phyloP scores from a whole-genome alignment of 2,113 vertebrate genomes.

The Otis tarda region DNA sequence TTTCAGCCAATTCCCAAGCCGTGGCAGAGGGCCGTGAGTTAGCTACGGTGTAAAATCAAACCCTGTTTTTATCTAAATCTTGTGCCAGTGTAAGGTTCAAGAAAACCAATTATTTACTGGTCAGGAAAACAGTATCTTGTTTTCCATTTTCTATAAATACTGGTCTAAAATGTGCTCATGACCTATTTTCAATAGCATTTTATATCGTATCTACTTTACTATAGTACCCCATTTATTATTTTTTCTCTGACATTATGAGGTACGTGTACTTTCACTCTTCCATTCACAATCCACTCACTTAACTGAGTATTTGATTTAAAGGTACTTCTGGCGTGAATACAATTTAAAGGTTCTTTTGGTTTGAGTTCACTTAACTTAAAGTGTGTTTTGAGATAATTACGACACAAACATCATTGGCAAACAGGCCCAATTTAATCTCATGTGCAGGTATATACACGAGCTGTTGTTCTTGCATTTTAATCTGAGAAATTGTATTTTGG shows the following conservation, averaged over 20 bases:
- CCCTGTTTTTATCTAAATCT: not conserved
- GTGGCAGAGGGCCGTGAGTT: not conserved
- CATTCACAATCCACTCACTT: not conserved
- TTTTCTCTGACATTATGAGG: not conserved
- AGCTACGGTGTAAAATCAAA: not conserved
- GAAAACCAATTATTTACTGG: not conserved
- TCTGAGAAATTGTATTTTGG: not conserved
- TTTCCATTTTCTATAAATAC: not conserved
- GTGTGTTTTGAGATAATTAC: not conserved
- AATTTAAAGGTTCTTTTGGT: not conserved
- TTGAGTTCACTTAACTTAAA: not conserved
- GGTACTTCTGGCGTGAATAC: not conserved
- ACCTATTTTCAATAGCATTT: not conserved
- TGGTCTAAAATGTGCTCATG: not conserved
- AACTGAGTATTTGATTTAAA: not conserved
- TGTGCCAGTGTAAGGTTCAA: not conserved
- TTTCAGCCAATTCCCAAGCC: not conserved
- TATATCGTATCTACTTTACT: not conserved
- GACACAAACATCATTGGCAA: not conserved
- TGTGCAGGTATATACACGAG: fast-evolving
- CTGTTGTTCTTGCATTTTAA: not conserved
- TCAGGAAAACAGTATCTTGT: not conserved
- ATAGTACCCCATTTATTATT: not conserved
- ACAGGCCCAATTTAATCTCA: not conserved
- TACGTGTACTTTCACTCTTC: not conserved